Evolutionary conservation across 2,113 vertebrate species (phyloP), one percentile per base, ranked within the genome.

Genomic region (Chelonoidis abingdonii): DNA sequence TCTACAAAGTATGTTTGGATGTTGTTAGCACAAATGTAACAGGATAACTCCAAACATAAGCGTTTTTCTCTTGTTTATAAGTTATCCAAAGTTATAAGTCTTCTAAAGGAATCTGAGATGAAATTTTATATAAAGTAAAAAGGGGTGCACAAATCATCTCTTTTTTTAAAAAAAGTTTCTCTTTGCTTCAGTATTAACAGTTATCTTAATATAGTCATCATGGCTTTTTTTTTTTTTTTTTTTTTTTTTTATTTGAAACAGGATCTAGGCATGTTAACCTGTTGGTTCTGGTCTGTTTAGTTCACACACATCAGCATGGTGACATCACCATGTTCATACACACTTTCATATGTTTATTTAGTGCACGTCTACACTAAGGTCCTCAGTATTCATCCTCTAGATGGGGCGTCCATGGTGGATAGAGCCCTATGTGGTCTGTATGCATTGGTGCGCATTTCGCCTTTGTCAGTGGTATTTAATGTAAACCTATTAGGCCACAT

Each of bases 1-100:
- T 69, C 88, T 86, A 62, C 84, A 79, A 91, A 91, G 56, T 75
- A 72, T 86, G 87, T 92, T 91, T 86, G 86, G 91, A 94, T 75
- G 24, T 96, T 93, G 82, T 87, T 80, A 47, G 82, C 84, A 59
- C 87, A 85, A 95, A 83, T 79, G 44, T 69, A 93, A 93, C 41
- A 90, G 81, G 93, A 47, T 27, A 24, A 94, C 87, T 75, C 53
- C 80, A 69, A 93, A 75, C 47, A 82, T 79, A 29, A 16, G 25
- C 11, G 16, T 76, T 41, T 87, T 14, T 44, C 41, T 69, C 65
- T 69, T 19, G 10, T 27, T n/a, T 69, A 3, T 69, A 22, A 75
- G 35, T 10, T 92, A 17, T 78, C 21, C 65, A 0, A 87, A 95
- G 25, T 52, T 3, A 2, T n/a, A 90, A 35, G 6, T 88, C 3